Evolutionary conservation across 1,140 invertebrate genomes (phyloP), one percentile per base, ranked within the genome.

Genomic region (Nylanderia fulva): DNA sequence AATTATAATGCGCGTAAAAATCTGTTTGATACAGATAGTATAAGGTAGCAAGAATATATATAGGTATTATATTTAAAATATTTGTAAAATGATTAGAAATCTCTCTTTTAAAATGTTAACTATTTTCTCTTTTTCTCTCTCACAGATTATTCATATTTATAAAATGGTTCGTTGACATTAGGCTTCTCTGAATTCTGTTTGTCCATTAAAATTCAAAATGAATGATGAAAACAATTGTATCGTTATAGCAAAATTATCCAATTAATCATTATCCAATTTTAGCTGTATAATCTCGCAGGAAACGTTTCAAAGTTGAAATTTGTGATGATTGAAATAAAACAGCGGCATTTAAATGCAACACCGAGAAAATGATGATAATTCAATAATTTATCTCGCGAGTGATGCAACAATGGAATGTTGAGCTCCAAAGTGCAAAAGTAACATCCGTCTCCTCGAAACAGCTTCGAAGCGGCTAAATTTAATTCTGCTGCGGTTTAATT

Each of bases 391-490:
- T 76, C 61, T 42, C 42, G 18, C 18, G 54, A 7, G 11, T 85
- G 74, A 87, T 48, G 86, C 74, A 77, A 72, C 24, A 36, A 48
- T 11, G 60, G 48, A 8, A 83, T 60, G 66, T 54, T 15, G 21
- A 52, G 85, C 36, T 82, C 52, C 85, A 89, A 90, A 90, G 82
- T 79, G 56, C 85, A 85, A 88, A 66, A 88, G 18, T 64, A 36
- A 83, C 18, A 39, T 33, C 33, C 21, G 13, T 39, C n/a, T n/a
- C 5, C 39, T 72, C 33, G 33, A 66, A 24, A 27, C 11, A n/a
- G 8, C 27, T 13, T 68, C 48, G 39, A 29, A 24, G 1, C 36
- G 4, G n/a, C 48, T 21, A 11, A n/a, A 74, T 39, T 48, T 39
- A 48, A 48, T 48, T 15, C 45, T 18, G 2, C 27, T 61, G 24